Base-by-base conservation (phyloP, 2,113 vertebrate genomes). In the Pseudolaguvia tuberculata region DNA sequence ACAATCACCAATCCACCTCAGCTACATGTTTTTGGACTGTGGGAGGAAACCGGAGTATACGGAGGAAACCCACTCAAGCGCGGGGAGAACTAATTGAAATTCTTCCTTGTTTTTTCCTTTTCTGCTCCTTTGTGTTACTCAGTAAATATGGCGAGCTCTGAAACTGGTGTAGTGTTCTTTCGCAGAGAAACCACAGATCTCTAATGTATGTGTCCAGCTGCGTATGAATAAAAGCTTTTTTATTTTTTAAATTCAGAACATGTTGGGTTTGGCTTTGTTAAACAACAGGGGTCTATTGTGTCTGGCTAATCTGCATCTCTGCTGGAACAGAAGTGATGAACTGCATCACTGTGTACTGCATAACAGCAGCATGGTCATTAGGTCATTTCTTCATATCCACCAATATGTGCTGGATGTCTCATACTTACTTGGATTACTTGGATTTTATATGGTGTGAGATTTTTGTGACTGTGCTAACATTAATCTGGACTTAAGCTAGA, bases 151-250 rank as follows among this genome's bases (percentile, higher is more conserved):
- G n/a, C n/a, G n/a, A 35, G 25, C 71, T 73, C 1, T 20, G 27
- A 9, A 21, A 27, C 71, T 55, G 31, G 29, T 39, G 31, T 31
- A 55, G 48, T 66, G 47, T 31, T 66, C 61, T 52, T 27, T 57
- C 52, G 35, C 53, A 71, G 53, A 57, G 53, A 12, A 56, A 8
- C 31, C 17, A 71, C 3, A 45, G 47, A 18, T 17, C 59, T 52
- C 48, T 21, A 29, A 4, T 56, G 61, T 48, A 4, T 56, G 61
- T 48, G 62, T 75, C 73, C 39, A 67, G 73, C 73, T 75, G 73
- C 56, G 72, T 50, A 25, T 50, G 45, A 62, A 45, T 51, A 31
- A 35, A 66, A 48, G 31, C 56, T 23, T 21, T 55, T 56, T 55
- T 67, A 42, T 14, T 27, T 23, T 21, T 55, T 56, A 45, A 56